Evolutionary conservation across 2,888 invertebrate species (phyloP), one percentile per base, ranked within the genome.

Genomic region (Tiliacea aurago): DNA sequence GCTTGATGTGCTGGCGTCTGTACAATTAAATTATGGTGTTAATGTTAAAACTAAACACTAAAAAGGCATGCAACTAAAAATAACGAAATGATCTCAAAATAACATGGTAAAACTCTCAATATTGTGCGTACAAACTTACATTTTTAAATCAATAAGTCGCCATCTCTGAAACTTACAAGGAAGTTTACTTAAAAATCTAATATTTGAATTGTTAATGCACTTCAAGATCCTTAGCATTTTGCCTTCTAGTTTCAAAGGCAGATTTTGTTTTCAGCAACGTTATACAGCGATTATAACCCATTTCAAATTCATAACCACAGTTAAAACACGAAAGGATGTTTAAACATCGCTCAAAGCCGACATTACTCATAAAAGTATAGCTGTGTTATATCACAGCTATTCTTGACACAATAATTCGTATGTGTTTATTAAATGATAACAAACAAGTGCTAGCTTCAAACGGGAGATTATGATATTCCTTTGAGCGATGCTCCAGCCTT

Each of bases 391-490:
- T 85, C 85, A 80, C 55, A 56, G 61, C 63, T 79, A 69, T 76
- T 80, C 65, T 68, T 70, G 78, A 87, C 68, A 71, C 76, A 83
- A 86, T 87, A 74, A 81, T 84, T 84, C 70, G 66, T 73, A 72
- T 76, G 43, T 80, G 85, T 85, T 78, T 85, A 85, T 85, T 33
- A 76, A 81, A 76, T 55, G 64, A 67, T 86, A 85, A 87, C 85
- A 85, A 87, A 85, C 85, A 85, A 73, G 63, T 76, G 70, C 23
- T 43, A 78, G 71, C 85, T 68, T 79, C 73, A 82, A 77, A 78
- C 66, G 64, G 37, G 11, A 63, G 83, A 85, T 85, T 85, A 85
- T 85, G 85, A 85, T 85, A 85, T 85, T 87, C 87, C 85, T 87
- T 87, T 87, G 81, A 85, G 80, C 76, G 81, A 76, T 73, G 62